Evolutionary conservation across 1,140 invertebrate genomes (phyloP).

Genomic region (Ephestia elutella): DNA sequence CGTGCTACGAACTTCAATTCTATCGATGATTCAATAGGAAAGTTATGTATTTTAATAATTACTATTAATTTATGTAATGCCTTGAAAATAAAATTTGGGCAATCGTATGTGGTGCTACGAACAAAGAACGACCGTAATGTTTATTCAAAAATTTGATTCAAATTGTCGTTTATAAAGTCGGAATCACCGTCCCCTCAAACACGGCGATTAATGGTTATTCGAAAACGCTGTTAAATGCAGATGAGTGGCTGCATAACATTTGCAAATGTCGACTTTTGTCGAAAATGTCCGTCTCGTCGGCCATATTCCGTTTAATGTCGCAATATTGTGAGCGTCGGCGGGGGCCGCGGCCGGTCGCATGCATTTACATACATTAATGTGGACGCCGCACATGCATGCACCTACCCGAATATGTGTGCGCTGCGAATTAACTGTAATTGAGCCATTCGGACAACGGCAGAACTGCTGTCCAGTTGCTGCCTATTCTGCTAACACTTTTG

Average conservation of each 20-base stretch:
- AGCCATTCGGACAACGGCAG: conserved; percentile 65
- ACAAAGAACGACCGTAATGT: not conserved
- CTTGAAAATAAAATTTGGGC: not conserved
- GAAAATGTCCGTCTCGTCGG: conserved; percentile 64
- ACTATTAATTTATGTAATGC: not conserved
- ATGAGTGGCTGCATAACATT: conserved; percentile 57
- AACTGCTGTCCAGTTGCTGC: conserved; percentile 46
- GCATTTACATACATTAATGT: conserved; percentile 73
- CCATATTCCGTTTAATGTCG: conserved; percentile 69
- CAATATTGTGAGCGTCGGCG: conserved; percentile 67
- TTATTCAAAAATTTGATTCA: not conserved
- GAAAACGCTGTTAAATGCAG: conserved; percentile 51
- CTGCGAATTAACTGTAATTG: conserved; percentile 73
- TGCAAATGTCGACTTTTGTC: conserved; percentile 66
- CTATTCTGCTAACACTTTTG: conserved; percentile 27
- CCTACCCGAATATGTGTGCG: conserved; percentile 60
- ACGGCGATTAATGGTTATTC: conserved; percentile 30
- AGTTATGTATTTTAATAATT: too few species aligned
- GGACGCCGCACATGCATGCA: conserved; percentile 63
- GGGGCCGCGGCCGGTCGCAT: conserved; percentile 63
- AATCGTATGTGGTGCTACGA: not conserved
- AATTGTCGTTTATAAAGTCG: not conserved
- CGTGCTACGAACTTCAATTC: not conserved
- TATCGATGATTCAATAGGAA: too few species aligned
- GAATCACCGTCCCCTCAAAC: conserved; percentile 5